Percentiles rank a stretch among this genome's conserved stretches.
Conservation (phyloP, 2,888 invertebrate species). For the Ophraella communa region DNA sequence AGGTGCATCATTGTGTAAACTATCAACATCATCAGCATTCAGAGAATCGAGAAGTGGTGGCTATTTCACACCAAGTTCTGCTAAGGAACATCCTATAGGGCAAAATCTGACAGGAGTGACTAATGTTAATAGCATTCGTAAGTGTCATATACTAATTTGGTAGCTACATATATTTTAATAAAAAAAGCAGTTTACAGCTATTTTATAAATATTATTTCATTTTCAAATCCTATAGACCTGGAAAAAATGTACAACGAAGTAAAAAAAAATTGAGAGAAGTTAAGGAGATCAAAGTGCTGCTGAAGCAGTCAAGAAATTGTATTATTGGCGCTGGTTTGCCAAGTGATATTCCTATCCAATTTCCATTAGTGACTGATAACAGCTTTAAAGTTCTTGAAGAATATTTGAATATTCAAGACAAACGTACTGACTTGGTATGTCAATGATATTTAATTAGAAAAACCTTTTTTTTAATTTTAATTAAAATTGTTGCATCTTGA, state of each 20-base stretch:
- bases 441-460: background rate
- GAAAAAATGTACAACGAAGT: too few species aligned
- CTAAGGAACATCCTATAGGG: background rate
- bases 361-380: background rate
- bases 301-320: too few species aligned
- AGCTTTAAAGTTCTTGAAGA: background rate
- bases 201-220: background rate
- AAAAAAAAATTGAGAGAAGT: too few species aligned
- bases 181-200: background rate
- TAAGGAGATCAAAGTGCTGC: too few species aligned
- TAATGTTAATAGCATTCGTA: background rate
- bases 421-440: background rate
- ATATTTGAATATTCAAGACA: background rate
- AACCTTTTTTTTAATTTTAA: background rate
- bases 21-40: background rate
- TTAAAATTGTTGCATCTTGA: background rate
- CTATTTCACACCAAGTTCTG: background rate
- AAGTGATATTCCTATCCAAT: background rate
- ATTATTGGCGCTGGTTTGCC: too few species aligned
- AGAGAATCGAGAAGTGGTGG: background rate
- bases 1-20: too few species aligned
- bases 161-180: background rate
- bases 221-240: background rate
- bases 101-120: background rate
- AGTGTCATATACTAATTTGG: background rate